A percentile compares a stretch with the other conserved stretches of the same genome.
These are phyloP conservation scores for Chelonoidis abingdonii DNA, from an alignment of 2,113 vertebrate species.

Conservation along the genomic window DNA sequence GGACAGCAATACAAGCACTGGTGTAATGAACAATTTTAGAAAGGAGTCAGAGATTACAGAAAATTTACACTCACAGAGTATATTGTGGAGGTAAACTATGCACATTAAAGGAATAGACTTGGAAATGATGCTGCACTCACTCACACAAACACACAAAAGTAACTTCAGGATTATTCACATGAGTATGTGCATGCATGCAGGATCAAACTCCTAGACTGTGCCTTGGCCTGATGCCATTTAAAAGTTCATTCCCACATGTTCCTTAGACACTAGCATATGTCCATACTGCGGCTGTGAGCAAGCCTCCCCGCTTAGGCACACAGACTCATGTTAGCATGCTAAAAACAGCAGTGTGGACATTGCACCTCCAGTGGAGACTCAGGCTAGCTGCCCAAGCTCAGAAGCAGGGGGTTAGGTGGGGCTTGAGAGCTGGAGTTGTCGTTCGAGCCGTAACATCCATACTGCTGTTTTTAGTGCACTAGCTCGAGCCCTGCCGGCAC, in stretches of 20 bases:
- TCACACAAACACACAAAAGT: not conserved
- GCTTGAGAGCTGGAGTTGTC: not conserved
- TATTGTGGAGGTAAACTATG: not conserved
- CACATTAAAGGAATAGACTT: rapidly evolving
- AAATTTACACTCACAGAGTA: not conserved
- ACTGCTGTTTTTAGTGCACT: not conserved
- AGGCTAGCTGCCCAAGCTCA: not conserved
- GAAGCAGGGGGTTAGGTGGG: not conserved
- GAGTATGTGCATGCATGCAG: not conserved
- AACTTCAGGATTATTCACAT: not conserved
- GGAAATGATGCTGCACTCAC: not conserved
- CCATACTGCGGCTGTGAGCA: not conserved
- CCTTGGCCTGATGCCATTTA: not conserved
- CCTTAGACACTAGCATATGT: not conserved
- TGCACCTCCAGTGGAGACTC: not conserved
- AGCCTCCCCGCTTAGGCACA: not conserved
- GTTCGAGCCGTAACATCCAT: not conserved
- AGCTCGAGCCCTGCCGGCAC: not conserved
- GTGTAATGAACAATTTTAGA: constrained; percentile 46
- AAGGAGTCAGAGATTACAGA: not conserved
- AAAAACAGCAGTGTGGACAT: not conserved
- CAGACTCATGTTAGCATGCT: not conserved
- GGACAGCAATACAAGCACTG: not conserved
- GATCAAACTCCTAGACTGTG: not conserved
- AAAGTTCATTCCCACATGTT: not conserved